phyloP scores from a whole-genome alignment of 2,888 invertebrate genomes.

The Rhagium mordax region DNA sequence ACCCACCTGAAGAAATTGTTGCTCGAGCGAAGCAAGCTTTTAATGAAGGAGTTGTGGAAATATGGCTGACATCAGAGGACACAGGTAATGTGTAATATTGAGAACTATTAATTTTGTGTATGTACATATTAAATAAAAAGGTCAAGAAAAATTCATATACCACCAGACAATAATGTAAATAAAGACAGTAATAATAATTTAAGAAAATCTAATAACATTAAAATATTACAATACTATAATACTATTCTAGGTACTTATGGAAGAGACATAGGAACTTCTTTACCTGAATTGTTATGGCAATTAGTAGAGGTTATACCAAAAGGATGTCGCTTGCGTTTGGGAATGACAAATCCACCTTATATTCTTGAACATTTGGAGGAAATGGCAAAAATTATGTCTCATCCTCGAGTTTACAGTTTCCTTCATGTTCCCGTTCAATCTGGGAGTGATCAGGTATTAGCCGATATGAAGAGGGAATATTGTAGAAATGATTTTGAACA shows the following conservation, averaged over 20 bases:
- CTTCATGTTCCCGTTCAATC: constrained; percentile 98
- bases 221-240: too few relatives aligned
- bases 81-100: constrained; percentile 84
- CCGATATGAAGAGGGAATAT: constrained; percentile 98
- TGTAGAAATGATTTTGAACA: constrained; percentile 88
- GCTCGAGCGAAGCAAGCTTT: constrained; percentile 90
- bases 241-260: constrained; percentile 85
- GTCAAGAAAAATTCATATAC: too few relatives aligned
- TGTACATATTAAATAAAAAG: too few relatives aligned
- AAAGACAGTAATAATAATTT: too few relatives aligned
- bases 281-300: constrained; percentile 89
- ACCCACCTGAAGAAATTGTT: constrained; percentile 91
- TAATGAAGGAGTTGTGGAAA: constrained; percentile 92
- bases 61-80: constrained; percentile 99
- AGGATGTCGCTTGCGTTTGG: constrained; percentile 87
- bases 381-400: constrained; percentile 88
- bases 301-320: constrained; percentile 86
- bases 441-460: constrained; percentile 94
- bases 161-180: too few relatives aligned
- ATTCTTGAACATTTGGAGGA: constrained; percentile 95
- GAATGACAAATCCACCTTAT: constrained; percentile 99
- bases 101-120: too few relatives aligned
- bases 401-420: constrained; percentile 94
- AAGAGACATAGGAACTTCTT: constrained; percentile 89
- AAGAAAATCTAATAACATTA: too few relatives aligned